These are phyloP conservation scores for Mimas tiliae DNA, from an alignment of 2,888 invertebrate genomes.

Conservation along the genomic window DNA sequence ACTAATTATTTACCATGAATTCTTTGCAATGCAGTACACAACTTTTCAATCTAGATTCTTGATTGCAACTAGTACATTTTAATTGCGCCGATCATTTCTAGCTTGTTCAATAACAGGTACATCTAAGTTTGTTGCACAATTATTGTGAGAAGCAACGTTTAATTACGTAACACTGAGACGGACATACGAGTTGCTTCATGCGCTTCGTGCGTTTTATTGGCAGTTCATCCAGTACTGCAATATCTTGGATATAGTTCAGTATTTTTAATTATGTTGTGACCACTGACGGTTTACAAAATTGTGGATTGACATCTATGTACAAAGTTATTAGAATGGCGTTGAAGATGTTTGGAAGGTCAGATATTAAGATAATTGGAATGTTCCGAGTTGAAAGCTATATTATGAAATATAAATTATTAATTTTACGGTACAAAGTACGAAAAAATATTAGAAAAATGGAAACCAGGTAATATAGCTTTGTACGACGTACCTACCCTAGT, in stretches of 20 bases:
- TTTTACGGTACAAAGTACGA: too few species aligned
- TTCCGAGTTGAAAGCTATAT: too few species aligned
- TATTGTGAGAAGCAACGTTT: constrained; percentile 42
- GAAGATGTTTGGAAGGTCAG: too few species aligned
- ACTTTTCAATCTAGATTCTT: constrained; percentile 15
- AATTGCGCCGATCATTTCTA: constrained; percentile 25
- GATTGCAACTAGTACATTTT: constrained; percentile 17
- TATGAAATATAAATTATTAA: too few species aligned
- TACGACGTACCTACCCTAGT: too few species aligned
- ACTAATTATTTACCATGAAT: background rate
- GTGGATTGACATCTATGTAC: too few species aligned
- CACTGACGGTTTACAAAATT: too few species aligned
- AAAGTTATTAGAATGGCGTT: too few species aligned
- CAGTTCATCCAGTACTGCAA: constrained; percentile 8
- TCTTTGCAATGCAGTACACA: constrained; percentile 1
- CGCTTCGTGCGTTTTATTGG: constrained; percentile 25
- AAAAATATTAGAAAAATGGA: too few species aligned
- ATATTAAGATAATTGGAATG: too few species aligned
- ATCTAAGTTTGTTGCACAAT: constrained; percentile 42
- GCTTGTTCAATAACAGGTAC: constrained; percentile 28
- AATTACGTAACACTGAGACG: constrained; percentile 39
- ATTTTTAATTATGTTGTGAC: background rate
- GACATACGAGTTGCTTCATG: constrained; percentile 38
- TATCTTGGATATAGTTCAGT: background rate
- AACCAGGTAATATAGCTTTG: too few species aligned